Evolutionary conservation across 2,888 invertebrate species (phyloP).

Genomic region (Tridacna crocea): DNA sequence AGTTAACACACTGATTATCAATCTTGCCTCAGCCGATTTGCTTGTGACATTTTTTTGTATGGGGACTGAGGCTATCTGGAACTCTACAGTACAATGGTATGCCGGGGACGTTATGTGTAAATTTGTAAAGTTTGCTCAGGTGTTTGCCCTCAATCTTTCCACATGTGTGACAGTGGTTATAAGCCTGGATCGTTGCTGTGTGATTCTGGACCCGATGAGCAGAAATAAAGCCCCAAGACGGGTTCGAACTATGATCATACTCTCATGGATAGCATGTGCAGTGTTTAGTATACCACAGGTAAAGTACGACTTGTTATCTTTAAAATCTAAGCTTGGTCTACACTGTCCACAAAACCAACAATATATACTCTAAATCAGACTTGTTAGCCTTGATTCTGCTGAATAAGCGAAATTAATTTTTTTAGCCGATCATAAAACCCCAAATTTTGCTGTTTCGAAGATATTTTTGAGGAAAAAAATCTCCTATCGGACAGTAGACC

Average conservation of each 20-base stretch:
- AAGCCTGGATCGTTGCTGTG: slow-evolving; percentile 91
- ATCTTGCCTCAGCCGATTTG: slow-evolving; percentile 92
- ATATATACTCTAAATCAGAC: no score
- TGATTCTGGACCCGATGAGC: slow-evolving; percentile 89
- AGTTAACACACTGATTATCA: slow-evolving; percentile 90
- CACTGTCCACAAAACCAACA: no score
- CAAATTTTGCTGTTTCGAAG: no score
- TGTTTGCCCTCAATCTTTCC: slow-evolving; percentile 92
- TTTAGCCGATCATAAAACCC: no score
- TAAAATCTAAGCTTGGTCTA: no score
- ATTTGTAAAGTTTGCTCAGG: slow-evolving; percentile 91
- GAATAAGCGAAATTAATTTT: no score
- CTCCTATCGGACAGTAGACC: no score
- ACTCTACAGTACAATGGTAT: slow-evolving; percentile 91
- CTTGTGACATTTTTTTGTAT: slow-evolving; percentile 93
- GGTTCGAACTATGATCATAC: slow-evolving; percentile 86
- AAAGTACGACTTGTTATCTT: slow-evolving; percentile 77
- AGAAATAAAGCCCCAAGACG: slow-evolving; percentile 87
- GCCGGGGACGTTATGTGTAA: slow-evolving; percentile 92
- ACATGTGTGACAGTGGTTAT: slow-evolving; percentile 93
- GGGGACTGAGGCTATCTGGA: slow-evolving; percentile 92
- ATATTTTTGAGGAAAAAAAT: no score
- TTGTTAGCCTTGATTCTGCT: no score
- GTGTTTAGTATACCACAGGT: slow-evolving; percentile 93
- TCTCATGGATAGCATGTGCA: slow-evolving; percentile 90